These are phyloP conservation scores for Pseudorhombus dupliciocellatus DNA, from an alignment of 2,113 vertebrate species.

Conservation along the genomic window DNA sequence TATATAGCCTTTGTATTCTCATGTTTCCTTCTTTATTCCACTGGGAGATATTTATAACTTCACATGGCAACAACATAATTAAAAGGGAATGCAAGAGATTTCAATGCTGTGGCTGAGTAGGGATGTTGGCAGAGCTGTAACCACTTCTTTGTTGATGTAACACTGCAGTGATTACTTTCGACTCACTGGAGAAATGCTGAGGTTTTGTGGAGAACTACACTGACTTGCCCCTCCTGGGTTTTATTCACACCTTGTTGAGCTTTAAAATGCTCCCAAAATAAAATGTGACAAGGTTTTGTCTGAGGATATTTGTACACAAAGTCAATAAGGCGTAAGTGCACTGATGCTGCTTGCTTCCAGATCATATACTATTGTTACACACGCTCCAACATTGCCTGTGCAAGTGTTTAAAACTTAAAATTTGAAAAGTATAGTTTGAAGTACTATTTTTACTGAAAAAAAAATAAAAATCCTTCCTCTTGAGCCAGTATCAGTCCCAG, in stretches of 20 bases:
- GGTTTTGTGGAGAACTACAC: background rate
- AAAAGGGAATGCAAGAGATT: constrained; percentile 29
- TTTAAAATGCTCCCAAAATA: constrained; percentile 1
- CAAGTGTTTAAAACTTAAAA: background rate
- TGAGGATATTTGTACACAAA: background rate
- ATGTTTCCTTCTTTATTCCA: background rate
- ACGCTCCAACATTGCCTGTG: background rate
- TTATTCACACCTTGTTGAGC: constrained; percentile 2
- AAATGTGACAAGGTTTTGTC: constrained; percentile 3
- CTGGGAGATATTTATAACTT: constrained; percentile 16
- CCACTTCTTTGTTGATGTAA: background rate
- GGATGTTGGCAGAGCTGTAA: background rate
- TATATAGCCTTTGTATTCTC: constrained; percentile 7
- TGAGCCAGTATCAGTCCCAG: background rate
- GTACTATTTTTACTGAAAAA: background rate
- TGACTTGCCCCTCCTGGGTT: background rate
- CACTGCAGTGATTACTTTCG: background rate
- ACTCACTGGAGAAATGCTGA: background rate
- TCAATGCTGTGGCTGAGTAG: background rate
- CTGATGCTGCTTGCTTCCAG: background rate
- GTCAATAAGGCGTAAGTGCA: background rate
- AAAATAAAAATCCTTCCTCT: background rate
- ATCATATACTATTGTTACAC: background rate
- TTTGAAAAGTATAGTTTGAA: background rate
- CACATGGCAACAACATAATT: constrained; percentile 24